Base-by-base conservation (phyloP, 2,113 vertebrate genomes). In the human region DNA sequence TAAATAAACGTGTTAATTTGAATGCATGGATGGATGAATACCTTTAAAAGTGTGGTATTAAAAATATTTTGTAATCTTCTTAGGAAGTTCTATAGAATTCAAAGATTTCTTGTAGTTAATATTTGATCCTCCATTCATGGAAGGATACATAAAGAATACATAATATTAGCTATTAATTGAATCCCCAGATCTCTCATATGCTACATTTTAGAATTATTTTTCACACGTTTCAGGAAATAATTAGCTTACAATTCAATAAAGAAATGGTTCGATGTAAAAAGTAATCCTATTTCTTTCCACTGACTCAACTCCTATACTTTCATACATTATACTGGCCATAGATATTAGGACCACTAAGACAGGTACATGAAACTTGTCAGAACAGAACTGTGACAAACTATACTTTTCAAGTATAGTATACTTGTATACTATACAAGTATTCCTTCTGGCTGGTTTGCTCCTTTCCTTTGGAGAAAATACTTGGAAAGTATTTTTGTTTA, bases 401-500 rank as follows among this genome's bases (percentile, higher is more conserved):
- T 20, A 16, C 40, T 8, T 13, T 40, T 72, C 22, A 55, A 55
- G 52, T 55, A 55, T 20, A 55, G 6, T 55, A 55, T 55, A 55
- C 52, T 55, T 55, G 52, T 55, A 20, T 20, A 55, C 52, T 20
- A 85, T 3, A 73, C 5, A 32, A 43, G 27, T 38, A 48, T 14
- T 27, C 3, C 32, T 0, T 75, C 18, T 90, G 38, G 6, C 4
- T 72, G 3, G 0, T 14, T 73, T 43, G 16, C 2, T 52, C 1
- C 4, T 78, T 79, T 72, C 5, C 22, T 85, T 43, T 79, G 30
- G 40, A 25, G 64, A 32, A 79, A 40, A 94, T 6, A 50, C 45
- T 6, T 80, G 9, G 8, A 6, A 66, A 81, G 5, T 32, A 27
- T 16, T 80, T 55, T 52, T 68, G 1, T 30, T 57, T 68, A 50